Percentiles rank a stretch among this genome's conserved stretches.
phyloP scores from a whole-genome alignment of 1,140 invertebrate genomes.

The Apis laboriosa region DNA sequence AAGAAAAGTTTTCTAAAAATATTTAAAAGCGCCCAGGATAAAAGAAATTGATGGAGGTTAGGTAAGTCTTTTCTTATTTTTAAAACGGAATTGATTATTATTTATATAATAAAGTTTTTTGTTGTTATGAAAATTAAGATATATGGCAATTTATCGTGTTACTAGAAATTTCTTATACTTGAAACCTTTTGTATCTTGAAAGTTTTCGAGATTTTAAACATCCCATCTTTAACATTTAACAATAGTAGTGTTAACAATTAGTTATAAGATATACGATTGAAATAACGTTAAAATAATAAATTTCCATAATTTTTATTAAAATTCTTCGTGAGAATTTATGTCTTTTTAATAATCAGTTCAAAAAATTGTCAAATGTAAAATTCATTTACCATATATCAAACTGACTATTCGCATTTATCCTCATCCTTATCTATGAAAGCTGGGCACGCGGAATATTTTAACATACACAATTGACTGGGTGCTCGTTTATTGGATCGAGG shows the following conservation, averaged over 20 bases:
- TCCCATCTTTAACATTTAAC: no score
- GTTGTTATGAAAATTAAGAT: no score
- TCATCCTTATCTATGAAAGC: not conserved
- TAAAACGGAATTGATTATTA: no score
- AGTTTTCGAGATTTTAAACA: no score
- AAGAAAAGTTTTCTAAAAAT: not conserved
- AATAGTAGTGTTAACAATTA: no score
- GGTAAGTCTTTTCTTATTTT: not conserved
- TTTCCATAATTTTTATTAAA: no score
- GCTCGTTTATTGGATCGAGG: conserved; percentile 42
- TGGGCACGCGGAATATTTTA: conserved; percentile 8
- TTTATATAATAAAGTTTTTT: no score
- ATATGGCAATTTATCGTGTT: no score
- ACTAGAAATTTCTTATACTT: no score
- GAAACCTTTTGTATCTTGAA: no score
- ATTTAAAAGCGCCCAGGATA: not conserved
- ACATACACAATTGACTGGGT: conserved; percentile 32
- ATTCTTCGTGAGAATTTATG: not conserved
- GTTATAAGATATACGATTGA: no score
- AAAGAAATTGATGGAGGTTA: not conserved
- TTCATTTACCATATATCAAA: not conserved
- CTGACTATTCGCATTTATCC: not conserved
- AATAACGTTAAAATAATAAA: no score
- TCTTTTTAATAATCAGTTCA: not conserved
- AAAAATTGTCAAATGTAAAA: not conserved